A percentile compares a stretch with the other conserved stretches of the same genome.
phyloP scores from a whole-genome alignment of 2,113 vertebrate species.

The Mugil cephalus region DNA sequence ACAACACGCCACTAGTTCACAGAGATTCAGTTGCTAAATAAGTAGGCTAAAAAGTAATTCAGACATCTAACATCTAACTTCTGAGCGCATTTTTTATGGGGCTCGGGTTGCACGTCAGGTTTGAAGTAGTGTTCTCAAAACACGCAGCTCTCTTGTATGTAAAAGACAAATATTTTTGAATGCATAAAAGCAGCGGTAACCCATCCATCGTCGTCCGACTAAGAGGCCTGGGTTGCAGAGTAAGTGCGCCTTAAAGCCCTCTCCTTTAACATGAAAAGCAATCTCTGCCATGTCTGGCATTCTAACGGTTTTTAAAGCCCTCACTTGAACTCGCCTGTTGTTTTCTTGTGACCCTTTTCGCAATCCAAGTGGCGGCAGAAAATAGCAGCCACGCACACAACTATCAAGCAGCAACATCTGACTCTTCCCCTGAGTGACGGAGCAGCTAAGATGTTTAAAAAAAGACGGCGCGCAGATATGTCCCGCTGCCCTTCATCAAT shows the following conservation, averaged over 20 bases:
- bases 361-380: conserved; percentile 44
- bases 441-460: not conserved
- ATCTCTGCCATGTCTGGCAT: conserved; percentile 17
- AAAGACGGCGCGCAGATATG: not conserved
- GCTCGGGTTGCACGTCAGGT: conserved; percentile 37
- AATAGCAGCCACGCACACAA: conserved; percentile 39
- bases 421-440: not conserved
- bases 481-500: conserved; percentile 12
- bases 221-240: conserved; percentile 13
- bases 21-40: not conserved
- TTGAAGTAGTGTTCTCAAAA: conserved; percentile 33
- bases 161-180: conserved; percentile 40
- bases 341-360: conserved; percentile 50
- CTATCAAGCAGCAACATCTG: conserved; percentile 31
- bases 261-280: conserved; percentile 20
- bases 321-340: conserved; percentile 46
- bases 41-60: not conserved
- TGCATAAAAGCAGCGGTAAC: not conserved
- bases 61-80: conserved; percentile 16
- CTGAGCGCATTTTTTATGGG: conserved; percentile 20
- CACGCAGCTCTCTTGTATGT: conserved; percentile 26
- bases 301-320: conserved; percentile 41
- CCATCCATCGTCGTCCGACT: not conserved
- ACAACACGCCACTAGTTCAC: not conserved
- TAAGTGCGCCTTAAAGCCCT: not conserved